These are phyloP conservation scores for Chrysemys picta DNA, from an alignment of 2,113 vertebrate species.

Conservation along the genomic window DNA sequence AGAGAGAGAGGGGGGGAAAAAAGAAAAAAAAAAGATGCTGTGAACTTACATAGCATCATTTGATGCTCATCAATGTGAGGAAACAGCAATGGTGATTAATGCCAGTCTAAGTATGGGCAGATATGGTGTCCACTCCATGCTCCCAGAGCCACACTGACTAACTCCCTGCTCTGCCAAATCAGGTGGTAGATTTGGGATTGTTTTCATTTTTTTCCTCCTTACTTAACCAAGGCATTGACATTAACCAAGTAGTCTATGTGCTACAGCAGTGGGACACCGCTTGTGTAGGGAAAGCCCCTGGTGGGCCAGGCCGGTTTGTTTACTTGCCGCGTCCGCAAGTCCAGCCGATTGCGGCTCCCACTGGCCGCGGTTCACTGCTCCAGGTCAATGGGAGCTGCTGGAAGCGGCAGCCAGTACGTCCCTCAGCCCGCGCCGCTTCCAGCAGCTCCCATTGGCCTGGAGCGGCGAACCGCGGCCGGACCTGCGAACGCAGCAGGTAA, in stretches of 20 bases:
- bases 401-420: too few relatives aligned
- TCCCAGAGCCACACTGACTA: too few relatives aligned
- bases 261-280: not conserved
- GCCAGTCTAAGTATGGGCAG: not conserved
- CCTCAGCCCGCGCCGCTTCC: too few relatives aligned
- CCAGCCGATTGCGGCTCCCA: too few relatives aligned
- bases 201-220: not conserved
- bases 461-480: too few relatives aligned
- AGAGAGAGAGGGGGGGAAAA: not conserved
- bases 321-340: too few relatives aligned
- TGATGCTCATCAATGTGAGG: not conserved
- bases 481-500: too few relatives aligned
- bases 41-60: not conserved
- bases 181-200: accelerated
- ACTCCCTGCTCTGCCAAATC: not conserved
- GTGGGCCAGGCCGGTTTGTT: too few relatives aligned
- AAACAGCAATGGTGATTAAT: not conserved
- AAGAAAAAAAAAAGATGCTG: not conserved
- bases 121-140: not conserved
- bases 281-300: too few relatives aligned
- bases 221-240: not conserved
- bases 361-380: too few relatives aligned
- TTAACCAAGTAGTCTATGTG: not conserved
- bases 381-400: too few relatives aligned
- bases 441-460: too few relatives aligned